Conservation (phyloP, 1,140 invertebrate species). For the Apis dorsata region DNA sequence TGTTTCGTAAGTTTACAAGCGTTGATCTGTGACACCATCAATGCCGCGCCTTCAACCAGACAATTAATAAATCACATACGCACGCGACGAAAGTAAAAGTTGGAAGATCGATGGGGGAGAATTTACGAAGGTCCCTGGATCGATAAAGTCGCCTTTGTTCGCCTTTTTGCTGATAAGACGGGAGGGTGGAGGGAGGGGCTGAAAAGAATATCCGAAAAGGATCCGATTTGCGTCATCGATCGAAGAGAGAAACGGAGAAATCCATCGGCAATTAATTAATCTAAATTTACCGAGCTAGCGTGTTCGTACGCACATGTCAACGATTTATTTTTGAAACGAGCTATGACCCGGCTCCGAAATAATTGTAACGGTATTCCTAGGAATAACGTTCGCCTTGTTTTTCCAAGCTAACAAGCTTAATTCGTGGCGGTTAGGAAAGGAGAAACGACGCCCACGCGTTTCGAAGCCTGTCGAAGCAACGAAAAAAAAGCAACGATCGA, state of each 20-base stretch:
- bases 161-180: not conserved
- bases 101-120: not conserved
- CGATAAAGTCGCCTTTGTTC: not conserved
- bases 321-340: conserved; percentile 58
- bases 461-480: too few species aligned
- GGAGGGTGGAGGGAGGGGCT: not conserved
- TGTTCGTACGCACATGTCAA: conserved; percentile 43
- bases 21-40: not conserved
- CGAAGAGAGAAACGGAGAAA: not conserved
- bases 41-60: not conserved
- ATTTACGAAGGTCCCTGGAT: not conserved
- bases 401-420: conserved; percentile 42
- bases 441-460: not conserved
- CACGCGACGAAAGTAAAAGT: not conserved
- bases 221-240: not conserved
- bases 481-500: not conserved
- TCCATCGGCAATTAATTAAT: conserved; percentile 44
- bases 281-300: conserved; percentile 13
- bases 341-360: not conserved
- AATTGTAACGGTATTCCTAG: conserved; percentile 32
- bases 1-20: conserved; percentile 3
- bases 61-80: not conserved
- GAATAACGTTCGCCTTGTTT: conserved; percentile 30
- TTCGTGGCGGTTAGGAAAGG: not conserved
- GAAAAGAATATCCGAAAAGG: too few species aligned